These are phyloP conservation scores for Lacerta agilis DNA, from an alignment of 2,797 vertebrate genomes.

Conservation along the genomic window DNA sequence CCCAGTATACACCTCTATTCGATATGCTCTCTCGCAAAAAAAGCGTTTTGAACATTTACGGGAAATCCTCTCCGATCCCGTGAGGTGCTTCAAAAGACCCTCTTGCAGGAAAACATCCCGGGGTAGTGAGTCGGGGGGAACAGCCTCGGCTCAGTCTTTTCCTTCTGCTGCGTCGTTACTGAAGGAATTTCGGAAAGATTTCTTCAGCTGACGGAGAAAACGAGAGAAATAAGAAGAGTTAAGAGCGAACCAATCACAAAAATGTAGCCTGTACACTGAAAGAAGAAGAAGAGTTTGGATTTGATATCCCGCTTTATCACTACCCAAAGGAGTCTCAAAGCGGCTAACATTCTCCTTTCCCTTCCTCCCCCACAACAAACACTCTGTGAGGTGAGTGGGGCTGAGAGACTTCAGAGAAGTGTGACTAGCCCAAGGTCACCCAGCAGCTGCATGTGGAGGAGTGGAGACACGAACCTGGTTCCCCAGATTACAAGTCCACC, in stretches of 20 bases:
- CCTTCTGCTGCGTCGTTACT: slow-evolving; percentile 41
- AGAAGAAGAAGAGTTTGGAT: too few relatives aligned
- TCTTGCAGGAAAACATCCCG: slow-evolving; percentile 16
- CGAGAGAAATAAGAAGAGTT: not conserved
- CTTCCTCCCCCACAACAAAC: too few relatives aligned
- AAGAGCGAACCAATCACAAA: not conserved
- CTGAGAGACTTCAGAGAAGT: too few relatives aligned
- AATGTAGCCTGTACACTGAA: not conserved
- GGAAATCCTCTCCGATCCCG: not conserved
- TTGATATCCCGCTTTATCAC: too few relatives aligned
- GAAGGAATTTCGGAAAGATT: slow-evolving; percentile 50
- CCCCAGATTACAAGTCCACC: too few relatives aligned
- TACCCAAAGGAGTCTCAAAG: too few relatives aligned
- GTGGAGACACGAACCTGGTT: too few relatives aligned
- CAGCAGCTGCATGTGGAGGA: too few relatives aligned
- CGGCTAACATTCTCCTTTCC: too few relatives aligned
- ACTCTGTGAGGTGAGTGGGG: too few relatives aligned
- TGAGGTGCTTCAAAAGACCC: not conserved
- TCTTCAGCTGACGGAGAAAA: slow-evolving; percentile 54
- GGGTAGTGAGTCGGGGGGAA: not conserved
- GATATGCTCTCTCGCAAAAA: not conserved
- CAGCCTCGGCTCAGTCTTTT: slow-evolving; percentile 31
- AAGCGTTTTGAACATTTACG: not conserved
- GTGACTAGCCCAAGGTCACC: too few relatives aligned
- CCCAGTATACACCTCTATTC: not conserved